A percentile compares a stretch with the other conserved stretches of the same genome.
These are phyloP conservation scores for Cydia pomonella DNA, from an alignment of 1,140 invertebrate species.

Conservation along the genomic window DNA sequence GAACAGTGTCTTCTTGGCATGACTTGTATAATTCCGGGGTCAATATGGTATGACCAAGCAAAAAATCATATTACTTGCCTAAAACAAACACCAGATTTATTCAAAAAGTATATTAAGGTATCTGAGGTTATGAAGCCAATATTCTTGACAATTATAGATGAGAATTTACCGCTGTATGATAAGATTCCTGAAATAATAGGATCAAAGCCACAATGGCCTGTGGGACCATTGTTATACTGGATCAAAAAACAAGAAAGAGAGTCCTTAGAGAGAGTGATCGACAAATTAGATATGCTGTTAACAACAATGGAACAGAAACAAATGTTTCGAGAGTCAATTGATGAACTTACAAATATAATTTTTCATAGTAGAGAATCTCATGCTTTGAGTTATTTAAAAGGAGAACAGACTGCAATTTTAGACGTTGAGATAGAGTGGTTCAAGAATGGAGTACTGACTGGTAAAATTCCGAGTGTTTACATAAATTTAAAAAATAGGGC, in stretches of 20 bases:
- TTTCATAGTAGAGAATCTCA: slow-evolving; percentile 22
- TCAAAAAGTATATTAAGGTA: neutral
- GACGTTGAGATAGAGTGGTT: slow-evolving; percentile 40
- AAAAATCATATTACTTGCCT: slow-evolving; percentile 30
- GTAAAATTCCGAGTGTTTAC: slow-evolving; percentile 42
- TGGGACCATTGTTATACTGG: slow-evolving; percentile 2
- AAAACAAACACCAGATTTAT: slow-evolving; percentile 35
- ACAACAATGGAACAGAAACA: neutral
- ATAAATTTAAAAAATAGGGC: slow-evolving; percentile 43
- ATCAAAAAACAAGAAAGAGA: slow-evolving; percentile 2
- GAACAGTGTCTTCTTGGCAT: slow-evolving; percentile 45
- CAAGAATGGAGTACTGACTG: slow-evolving; percentile 36
- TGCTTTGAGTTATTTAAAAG: slow-evolving; percentile 31
- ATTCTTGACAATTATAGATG: slow-evolving; percentile 31
- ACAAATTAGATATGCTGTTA: slow-evolving; percentile 2
- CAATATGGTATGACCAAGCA: slow-evolving; percentile 29
- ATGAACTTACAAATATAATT: slow-evolving; percentile 14
- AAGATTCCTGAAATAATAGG: slow-evolving; percentile 28
- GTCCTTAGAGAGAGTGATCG: neutral
- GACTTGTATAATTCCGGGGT: slow-evolving; percentile 39
- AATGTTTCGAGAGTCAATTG: neutral
- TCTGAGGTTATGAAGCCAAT: neutral
- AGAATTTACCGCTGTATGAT: neutral
- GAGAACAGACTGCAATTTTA: slow-evolving; percentile 2
- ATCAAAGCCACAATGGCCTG: neutral